phyloP scores from a whole-genome alignment of 1,140 invertebrate species.

The Antheraea pernyi region DNA sequence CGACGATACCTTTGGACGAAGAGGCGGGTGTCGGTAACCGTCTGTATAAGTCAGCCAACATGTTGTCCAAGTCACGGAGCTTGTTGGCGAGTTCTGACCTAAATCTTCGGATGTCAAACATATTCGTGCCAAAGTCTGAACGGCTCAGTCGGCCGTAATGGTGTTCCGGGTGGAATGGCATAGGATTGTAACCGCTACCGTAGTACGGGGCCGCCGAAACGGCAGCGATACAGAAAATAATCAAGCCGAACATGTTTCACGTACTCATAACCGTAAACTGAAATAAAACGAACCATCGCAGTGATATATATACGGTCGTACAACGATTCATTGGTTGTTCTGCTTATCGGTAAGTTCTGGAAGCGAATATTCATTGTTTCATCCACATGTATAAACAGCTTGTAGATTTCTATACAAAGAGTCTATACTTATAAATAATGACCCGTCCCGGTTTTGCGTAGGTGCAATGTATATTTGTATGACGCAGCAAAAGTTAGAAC shows the following conservation, averaged over 20 bases:
- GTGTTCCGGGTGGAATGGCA: constrained; percentile 8
- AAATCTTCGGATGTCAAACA: constrained; percentile 43
- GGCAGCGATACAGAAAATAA: constrained; percentile 19
- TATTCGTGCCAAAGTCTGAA: constrained; percentile 19
- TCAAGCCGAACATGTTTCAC: constrained; percentile 28
- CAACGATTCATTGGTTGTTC: constrained; percentile 40
- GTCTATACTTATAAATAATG: no score
- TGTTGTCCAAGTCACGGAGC: constrained; percentile 31
- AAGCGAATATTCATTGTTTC: constrained; percentile 79
- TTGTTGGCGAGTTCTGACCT: constrained; percentile 33
- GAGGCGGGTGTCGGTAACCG: constrained; percentile 30
- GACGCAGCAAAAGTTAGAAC: no score
- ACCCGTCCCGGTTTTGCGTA: no score
- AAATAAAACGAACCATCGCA: neutral
- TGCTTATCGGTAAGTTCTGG: constrained; percentile 82
- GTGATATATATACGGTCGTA: constrained; percentile 31
- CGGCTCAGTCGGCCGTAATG: constrained; percentile 8
- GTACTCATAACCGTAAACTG: neutral
- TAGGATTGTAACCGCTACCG: neutral
- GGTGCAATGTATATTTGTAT: no score
- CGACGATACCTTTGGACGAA: constrained; percentile 32
- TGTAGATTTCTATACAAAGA: no score
- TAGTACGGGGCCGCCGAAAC: constrained; percentile 38
- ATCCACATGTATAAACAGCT: neutral
- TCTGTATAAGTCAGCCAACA: constrained; percentile 29